phyloP scores from a whole-genome alignment of 92 coral and sea anemone species.

The Heliopora coerulea region DNA sequence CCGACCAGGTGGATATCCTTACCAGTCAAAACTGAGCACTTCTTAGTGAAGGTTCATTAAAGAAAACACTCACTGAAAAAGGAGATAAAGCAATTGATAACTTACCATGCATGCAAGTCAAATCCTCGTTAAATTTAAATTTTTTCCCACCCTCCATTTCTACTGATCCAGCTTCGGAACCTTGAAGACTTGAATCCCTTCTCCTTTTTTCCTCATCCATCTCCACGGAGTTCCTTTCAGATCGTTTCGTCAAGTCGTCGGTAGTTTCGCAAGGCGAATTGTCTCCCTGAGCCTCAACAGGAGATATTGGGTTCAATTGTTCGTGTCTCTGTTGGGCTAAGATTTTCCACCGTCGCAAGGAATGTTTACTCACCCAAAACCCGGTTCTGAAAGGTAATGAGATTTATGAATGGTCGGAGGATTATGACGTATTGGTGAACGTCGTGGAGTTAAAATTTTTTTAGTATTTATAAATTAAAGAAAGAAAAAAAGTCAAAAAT shows the following conservation, averaged over 20 bases:
- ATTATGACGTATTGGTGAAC: no score
- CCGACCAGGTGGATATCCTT: no score
- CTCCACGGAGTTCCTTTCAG: conserved; percentile 1
- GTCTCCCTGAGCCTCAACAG: conserved; percentile 3
- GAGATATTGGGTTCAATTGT: conserved; percentile 34
- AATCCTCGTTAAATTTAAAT: conserved; percentile 78
- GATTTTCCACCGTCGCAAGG: conserved; percentile 77
- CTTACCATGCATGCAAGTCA: conserved; percentile 86
- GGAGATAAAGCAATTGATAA: no score
- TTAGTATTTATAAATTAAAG: no score
- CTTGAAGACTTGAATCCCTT: conserved; percentile 24
- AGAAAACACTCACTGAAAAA: no score
- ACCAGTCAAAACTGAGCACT: no score
- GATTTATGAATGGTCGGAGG: no score
- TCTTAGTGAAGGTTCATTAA: no score
- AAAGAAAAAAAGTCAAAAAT: no score
- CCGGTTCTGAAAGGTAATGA: conserved; percentile 35
- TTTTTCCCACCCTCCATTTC: conserved; percentile 28
- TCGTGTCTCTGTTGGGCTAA: conserved; percentile 56
- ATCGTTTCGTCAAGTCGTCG: background rate
- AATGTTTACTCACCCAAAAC: conserved; percentile 81
- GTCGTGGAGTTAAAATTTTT: no score
- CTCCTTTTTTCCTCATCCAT: conserved; percentile 25
- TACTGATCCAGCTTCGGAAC: conserved; percentile 38
- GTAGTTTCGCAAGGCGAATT: conserved; percentile 28